phyloP scores from a whole-genome alignment of 2,113 vertebrate genomes.

The Strix aluco region DNA sequence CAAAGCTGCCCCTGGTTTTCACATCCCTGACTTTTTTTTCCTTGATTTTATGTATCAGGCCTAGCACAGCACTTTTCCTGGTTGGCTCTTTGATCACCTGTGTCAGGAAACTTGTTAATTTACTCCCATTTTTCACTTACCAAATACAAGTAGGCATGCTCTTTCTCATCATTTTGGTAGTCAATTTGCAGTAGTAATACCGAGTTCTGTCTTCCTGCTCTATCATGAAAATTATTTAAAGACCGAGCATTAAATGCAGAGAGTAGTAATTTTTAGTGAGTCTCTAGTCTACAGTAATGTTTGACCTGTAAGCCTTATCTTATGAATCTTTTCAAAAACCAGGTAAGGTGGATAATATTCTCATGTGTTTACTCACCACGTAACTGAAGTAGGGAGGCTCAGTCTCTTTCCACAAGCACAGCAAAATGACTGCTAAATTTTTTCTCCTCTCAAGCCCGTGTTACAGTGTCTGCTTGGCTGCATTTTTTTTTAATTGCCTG shows the following conservation, averaged over 20 bases:
- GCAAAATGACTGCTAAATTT: background rate
- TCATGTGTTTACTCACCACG: background rate
- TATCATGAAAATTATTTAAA: background rate
- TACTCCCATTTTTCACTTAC: background rate
- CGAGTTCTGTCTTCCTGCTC: background rate
- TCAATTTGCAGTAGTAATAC: background rate
- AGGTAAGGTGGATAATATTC: background rate
- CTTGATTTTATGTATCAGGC: background rate
- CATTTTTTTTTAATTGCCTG: background rate
- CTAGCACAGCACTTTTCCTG: background rate
- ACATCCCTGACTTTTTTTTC: background rate
- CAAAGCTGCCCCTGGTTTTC: background rate
- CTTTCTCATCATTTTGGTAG: background rate
- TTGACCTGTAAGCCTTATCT: background rate
- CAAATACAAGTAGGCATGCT: background rate
- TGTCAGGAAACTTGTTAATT: background rate
- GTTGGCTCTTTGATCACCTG: background rate
- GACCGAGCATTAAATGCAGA: background rate
- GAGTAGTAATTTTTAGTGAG: background rate
- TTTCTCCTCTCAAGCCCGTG: background rate
- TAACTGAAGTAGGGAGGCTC: background rate
- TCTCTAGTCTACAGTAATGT: background rate
- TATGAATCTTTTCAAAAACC: background rate
- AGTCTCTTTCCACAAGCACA: background rate
- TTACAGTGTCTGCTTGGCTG: background rate